A percentile compares a stretch with the other conserved stretches of the same genome.
Evolutionary conservation across 2,888 invertebrate species (phyloP).

Genomic region (Metalampra italica): DNA sequence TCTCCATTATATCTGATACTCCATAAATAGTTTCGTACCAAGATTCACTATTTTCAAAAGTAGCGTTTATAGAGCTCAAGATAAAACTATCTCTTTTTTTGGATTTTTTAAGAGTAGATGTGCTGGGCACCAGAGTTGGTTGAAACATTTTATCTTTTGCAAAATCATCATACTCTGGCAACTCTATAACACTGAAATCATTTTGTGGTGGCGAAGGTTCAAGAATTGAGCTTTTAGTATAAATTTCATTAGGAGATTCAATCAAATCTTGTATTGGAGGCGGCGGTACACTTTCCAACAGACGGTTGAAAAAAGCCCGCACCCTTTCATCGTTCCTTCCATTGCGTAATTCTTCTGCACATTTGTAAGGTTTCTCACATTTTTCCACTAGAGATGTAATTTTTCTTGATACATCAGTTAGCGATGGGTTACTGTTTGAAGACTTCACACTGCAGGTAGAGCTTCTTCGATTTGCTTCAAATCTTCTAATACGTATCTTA

Average conservation of each 20-base stretch:
- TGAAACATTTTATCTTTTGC: constrained; percentile 41
- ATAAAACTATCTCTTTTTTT: constrained; percentile 45
- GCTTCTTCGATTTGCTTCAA: constrained; percentile 39
- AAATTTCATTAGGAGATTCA: constrained; percentile 7
- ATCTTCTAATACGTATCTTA: constrained; percentile 49
- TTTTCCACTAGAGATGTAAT: constrained; percentile 31
- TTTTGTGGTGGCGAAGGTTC: constrained; percentile 20
- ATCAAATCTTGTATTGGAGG: constrained; percentile 40
- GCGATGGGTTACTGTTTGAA: constrained; percentile 28
- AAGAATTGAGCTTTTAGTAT: constrained; percentile 21
- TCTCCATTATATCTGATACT: constrained; percentile 38
- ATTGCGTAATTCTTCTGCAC: constrained; percentile 8
- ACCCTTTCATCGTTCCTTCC: constrained; percentile 43
- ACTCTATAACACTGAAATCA: constrained; percentile 41
- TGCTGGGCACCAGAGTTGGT: constrained; percentile 27
- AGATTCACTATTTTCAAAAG: constrained; percentile 37
- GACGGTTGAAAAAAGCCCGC: constrained; percentile 47
- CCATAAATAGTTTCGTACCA: constrained; percentile 68
- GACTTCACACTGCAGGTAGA: constrained; percentile 34
- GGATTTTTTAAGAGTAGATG: constrained; percentile 53
- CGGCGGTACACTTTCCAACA: constrained; percentile 55
- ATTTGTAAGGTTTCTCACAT: constrained; percentile 9
- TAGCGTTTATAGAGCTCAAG: constrained; percentile 29
- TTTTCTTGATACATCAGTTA: constrained; percentile 33
- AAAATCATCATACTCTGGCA: constrained; percentile 57